Evolutionary conservation across 2,888 invertebrate genomes (phyloP).

Genomic region (Eupeodes luniger): DNA sequence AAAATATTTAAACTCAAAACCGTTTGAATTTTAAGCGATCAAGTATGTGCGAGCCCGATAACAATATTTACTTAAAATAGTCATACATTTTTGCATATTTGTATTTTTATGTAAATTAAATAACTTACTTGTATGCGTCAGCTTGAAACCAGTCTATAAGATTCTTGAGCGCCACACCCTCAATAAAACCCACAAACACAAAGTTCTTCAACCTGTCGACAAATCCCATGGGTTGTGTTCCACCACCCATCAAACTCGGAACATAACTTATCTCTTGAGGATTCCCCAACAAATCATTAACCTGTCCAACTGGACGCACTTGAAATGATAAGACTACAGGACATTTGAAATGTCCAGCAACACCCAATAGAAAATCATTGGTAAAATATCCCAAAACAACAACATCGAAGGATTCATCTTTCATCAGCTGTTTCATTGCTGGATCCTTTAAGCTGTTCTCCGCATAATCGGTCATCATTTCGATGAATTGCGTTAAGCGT

Average conservation of each 20-base stretch:
- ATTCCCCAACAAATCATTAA: conserved; percentile 79
- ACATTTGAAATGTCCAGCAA: conserved; percentile 81
- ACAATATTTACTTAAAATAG: too few relatives aligned
- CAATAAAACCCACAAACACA: conserved; percentile 24
- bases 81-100: too few relatives aligned
- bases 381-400: conserved; percentile 75
- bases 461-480: neutral
- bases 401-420: conserved; percentile 75
- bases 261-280: conserved; percentile 79
- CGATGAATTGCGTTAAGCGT: neutral
- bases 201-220: conserved; percentile 78
- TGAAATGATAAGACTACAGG: conserved; percentile 80
- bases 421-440: conserved; percentile 63
- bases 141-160: neutral
- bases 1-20: too few relatives aligned
- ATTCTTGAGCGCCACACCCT: neutral
- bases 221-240: conserved; percentile 78
- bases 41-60: too few relatives aligned
- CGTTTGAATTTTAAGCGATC: too few relatives aligned
- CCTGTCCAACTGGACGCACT: conserved; percentile 77
- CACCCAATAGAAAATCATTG: conserved; percentile 79
- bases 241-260: conserved; percentile 76
- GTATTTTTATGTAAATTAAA: neutral
- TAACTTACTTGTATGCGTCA: conserved; percentile 21
- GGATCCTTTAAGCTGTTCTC: conserved; percentile 49